Conservation (phyloP, 2,888 invertebrate species). For the Lasioglossum leucozonium region DNA sequence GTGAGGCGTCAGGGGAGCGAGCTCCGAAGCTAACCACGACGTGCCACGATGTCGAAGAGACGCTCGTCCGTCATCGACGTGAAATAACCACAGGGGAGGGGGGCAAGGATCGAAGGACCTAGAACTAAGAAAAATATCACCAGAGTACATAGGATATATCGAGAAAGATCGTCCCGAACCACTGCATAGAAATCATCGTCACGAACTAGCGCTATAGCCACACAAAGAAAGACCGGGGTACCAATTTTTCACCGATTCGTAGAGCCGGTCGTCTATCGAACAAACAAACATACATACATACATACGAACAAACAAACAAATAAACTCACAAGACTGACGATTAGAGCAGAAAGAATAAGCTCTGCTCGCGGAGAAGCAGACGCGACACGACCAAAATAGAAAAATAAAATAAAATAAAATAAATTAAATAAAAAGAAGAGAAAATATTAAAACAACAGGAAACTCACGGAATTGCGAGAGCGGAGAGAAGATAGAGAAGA, state of each 20-base stretch:
- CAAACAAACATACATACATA: background rate
- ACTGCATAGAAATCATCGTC: background rate
- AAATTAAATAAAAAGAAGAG: background rate
- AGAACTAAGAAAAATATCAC: background rate
- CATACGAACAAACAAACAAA: background rate
- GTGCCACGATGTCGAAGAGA: background rate
- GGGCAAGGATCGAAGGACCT: background rate
- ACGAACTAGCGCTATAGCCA: background rate
- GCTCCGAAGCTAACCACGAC: background rate
- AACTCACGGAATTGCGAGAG: constrained; percentile 6
- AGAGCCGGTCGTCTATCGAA: background rate
- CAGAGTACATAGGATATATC: background rate
- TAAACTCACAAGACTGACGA: constrained; percentile 8
- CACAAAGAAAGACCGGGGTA: background rate
- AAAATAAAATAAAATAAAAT: background rate
- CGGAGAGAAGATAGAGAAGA: background rate
- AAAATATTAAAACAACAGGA: background rate
- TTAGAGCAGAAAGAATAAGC: background rate
- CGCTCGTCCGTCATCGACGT: background rate
- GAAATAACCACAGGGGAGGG: background rate
- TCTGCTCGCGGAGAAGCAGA: background rate
- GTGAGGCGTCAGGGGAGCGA: too few relatives aligned
- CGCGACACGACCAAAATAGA: background rate
- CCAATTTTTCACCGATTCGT: constrained; percentile 15
- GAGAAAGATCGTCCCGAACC: background rate